These are phyloP conservation scores for Brachirus orientalis DNA, from an alignment of 2,113 vertebrate genomes.

Conservation along the genomic window DNA sequence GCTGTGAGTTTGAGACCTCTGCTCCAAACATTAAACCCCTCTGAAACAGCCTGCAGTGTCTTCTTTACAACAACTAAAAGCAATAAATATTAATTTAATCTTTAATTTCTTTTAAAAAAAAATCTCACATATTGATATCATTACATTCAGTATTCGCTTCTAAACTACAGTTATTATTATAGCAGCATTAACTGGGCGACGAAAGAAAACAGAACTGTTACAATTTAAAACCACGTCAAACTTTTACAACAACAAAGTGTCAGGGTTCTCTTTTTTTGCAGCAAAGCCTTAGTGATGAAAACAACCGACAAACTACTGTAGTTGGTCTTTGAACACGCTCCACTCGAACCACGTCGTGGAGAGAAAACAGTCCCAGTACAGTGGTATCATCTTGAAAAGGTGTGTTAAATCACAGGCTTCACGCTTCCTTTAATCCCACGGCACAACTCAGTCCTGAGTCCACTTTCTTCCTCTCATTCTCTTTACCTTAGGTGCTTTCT, in stretches of 20 bases:
- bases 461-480: slow-evolving; percentile 10
- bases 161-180: slow-evolving; percentile 59
- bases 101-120: slow-evolving; percentile 35
- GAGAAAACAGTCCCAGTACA: slow-evolving; percentile 22
- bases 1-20: no score
- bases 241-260: slow-evolving; percentile 20
- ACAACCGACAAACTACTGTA: slow-evolving; percentile 33
- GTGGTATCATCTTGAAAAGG: slow-evolving; percentile 6
- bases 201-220: slow-evolving; percentile 43
- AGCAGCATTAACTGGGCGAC: slow-evolving; percentile 76
- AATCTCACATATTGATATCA: slow-evolving; percentile 33
- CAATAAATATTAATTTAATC: slow-evolving; percentile 68
- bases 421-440: slow-evolving; percentile 47
- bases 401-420: slow-evolving; percentile 37
- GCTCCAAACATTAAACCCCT: no score
- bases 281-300: slow-evolving; percentile 33
- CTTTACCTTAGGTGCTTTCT: slow-evolving; percentile 50
- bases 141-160: slow-evolving; percentile 53
- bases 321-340: slow-evolving; percentile 19
- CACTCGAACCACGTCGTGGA: slow-evolving; percentile 20
- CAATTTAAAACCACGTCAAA: slow-evolving; percentile 27
- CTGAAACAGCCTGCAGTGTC: no score
- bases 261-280: slow-evolving; percentile 40
- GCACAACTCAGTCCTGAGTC: slow-evolving; percentile 31
- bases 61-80: slow-evolving; percentile 25